Evolutionary conservation across 2,797 vertebrate genomes (phyloP), one percentile per base, ranked within the genome.

Genomic region (Galaxias olidus): DNA sequence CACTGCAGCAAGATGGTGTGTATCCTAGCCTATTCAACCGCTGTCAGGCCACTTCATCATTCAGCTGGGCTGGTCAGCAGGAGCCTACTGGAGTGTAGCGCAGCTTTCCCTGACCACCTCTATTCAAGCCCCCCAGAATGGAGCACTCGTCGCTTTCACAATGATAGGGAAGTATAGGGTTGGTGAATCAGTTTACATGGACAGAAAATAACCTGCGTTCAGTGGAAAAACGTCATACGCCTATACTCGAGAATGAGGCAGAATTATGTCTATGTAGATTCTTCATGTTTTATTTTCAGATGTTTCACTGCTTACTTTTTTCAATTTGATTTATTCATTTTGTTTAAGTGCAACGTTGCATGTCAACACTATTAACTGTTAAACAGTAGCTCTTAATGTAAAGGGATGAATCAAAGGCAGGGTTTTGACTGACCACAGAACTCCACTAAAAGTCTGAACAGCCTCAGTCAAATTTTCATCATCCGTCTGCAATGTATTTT

Each of bases 21-120:
- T 80, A 81, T 75, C 69, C 70, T 58, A 44, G 72, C 51, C 78
- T 64, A 75, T 84, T 81, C 68, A 79, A 44, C 51, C 73, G 66
- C 71, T 84, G 85, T 82, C 84, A 81, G 82, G 71, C 11, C 81
- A 82, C 78, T 90, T 85, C 62, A 87, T 91, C 87, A 89, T 84
- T 74, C 66, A 64, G 70, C 80, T 72, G 17, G 55, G 74, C 69
- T 56, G 73, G 78, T 85, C 84, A 84, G 71, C 72, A 76, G 78
- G 18, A 59, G 71, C 74, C 71, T 53, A 57, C 66, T 64, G 61
- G 52, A 67, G 56, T 46, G 69, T 15, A 80, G 75, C 69, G 46
- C 61, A 64, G 69, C n/a, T 77, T 62, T 43, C 54, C 78, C 65
- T 77, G 77, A 81, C 67, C 73, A 74, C 68, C 52, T 30, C 30